Evolutionary conservation across 2,113 vertebrate species (phyloP), one percentile per base, ranked within the genome.

Genomic region (Vidua macroura): DNA sequence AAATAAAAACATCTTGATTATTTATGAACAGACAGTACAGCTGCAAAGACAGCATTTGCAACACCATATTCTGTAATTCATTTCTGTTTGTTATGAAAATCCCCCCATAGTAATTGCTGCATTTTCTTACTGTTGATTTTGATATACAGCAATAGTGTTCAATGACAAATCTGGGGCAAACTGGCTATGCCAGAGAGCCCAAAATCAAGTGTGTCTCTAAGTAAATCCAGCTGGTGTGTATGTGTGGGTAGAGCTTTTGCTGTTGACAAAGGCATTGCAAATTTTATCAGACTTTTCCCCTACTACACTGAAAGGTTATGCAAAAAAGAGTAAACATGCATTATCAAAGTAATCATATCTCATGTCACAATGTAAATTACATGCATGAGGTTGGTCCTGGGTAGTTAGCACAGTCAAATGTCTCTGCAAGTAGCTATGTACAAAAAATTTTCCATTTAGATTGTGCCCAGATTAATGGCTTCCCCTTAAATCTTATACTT

Each of bases 321-420:
- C 85, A 96, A 95, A 95, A 75, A 68, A 53, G 62, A 58, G 41
- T 46, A 87, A 91, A 90, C 0, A 5, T 10, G n/a, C n/a, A 19
- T 76, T 64, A 73, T 31, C 87, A 80, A 80, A 85, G 88, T 62
- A 96, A 93, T 93, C 37, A 13, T 83, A 91, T 93, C 85, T 84
- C 88, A 49, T 79, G 51, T 79, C 85, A 53, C 49, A 73, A 83
- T 66, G 95, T 69, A 95, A 96, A 96, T 95, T 51, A 58, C 37
- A 88, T 21, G 17, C 37, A 60, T 16, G 11, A 92, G 75, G 74
- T 69, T 15, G 48, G 49, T 46, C 69, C 59, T 55, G 43, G 24
- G 48, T 27, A 70, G 13, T 11, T 20, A 30, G 10, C 21, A 53
- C 20, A 94, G 69, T 59, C 93, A 93, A 93, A 96, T 85, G 20